phyloP scores from a whole-genome alignment of 2,113 vertebrate species.

The Eira barbara region DNA sequence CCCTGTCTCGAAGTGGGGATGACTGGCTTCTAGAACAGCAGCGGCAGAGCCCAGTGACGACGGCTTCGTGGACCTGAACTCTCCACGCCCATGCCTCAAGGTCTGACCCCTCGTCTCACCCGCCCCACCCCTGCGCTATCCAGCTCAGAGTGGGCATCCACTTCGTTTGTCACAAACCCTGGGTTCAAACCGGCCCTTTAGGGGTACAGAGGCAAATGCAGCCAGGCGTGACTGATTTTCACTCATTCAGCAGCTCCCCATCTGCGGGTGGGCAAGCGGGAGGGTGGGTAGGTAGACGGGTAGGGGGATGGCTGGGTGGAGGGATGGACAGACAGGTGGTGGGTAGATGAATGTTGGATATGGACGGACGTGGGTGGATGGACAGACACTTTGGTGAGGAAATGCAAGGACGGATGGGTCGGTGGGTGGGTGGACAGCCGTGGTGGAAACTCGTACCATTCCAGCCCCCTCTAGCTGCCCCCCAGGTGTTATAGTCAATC shows the following conservation, averaged over 20 bases:
- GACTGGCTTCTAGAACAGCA: not conserved
- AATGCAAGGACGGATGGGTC: not conserved
- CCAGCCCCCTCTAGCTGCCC: not conserved
- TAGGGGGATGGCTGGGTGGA: accelerated
- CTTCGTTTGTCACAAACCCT: not conserved
- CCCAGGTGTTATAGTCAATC: accelerated
- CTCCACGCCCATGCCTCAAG: not conserved
- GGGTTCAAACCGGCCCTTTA: not conserved
- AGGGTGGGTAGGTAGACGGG: not conserved
- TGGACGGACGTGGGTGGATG: not conserved
- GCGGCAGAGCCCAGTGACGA: accelerated
- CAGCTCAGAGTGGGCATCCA: not conserved
- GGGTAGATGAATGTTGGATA: not conserved
- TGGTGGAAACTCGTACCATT: not conserved
- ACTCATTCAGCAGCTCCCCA: not conserved
- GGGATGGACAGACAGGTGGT: accelerated
- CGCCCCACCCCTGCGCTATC: accelerated
- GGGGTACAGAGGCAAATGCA: not conserved
- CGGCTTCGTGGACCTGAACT: not conserved
- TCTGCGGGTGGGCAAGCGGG: not conserved
- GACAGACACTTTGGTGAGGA: not conserved
- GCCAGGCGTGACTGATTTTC: accelerated
- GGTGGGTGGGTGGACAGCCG: not conserved
- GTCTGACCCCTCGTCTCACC: not conserved
- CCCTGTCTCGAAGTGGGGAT: accelerated